A percentile compares a stretch with the other conserved stretches of the same genome.
These are phyloP conservation scores for Mormyrus lacerda DNA, from an alignment of 2,113 vertebrate species.

Conservation along the genomic window DNA sequence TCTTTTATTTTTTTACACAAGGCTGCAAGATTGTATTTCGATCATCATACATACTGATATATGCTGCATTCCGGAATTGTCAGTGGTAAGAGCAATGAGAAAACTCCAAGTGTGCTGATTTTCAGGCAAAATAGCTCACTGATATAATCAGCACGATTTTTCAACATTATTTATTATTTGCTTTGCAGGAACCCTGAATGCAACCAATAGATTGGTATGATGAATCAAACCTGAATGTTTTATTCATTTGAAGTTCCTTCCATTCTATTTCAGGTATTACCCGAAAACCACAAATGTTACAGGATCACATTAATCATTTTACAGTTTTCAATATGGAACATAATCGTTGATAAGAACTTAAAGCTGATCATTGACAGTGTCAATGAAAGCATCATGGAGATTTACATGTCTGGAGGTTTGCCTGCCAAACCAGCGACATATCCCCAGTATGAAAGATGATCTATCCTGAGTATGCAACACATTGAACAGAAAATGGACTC, in stretches of 20 bases:
- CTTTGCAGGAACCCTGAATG: neutral
- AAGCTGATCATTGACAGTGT: neutral
- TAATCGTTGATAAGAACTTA: neutral
- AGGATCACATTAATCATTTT: neutral
- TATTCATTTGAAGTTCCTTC: neutral
- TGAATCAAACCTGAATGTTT: neutral
- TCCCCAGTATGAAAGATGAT: neutral
- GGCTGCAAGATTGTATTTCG: neutral
- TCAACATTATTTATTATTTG: neutral
- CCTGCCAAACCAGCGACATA: neutral
- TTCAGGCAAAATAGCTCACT: neutral
- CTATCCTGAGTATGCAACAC: neutral
- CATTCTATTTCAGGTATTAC: neutral
- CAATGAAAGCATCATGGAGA: neutral
- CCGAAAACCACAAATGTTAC: neutral
- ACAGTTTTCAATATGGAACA: neutral
- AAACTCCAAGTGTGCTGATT: neutral
- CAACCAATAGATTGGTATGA: neutral
- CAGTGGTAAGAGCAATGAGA: neutral
- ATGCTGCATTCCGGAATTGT: neutral
- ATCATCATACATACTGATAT: neutral
- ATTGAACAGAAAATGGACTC: conserved; percentile 32
- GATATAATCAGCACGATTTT: neutral
- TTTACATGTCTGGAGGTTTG: neutral
- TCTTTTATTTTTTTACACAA: neutral